Base-by-base conservation (phyloP, 1,140 invertebrate species). In the Drosophila erecta region DNA sequence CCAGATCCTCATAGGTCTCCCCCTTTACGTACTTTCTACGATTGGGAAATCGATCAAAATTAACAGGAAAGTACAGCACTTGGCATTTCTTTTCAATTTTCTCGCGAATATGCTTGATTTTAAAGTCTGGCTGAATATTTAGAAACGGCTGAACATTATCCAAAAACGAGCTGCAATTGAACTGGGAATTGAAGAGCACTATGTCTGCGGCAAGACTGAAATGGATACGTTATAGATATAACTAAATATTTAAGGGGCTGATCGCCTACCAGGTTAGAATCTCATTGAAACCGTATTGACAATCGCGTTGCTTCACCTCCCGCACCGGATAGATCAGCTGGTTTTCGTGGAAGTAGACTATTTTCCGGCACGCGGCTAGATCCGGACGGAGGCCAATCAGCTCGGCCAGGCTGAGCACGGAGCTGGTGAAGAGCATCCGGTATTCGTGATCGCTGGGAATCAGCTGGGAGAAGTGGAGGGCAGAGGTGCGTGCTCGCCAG, bases 271-370 rank as follows among this genome's bases (percentile, higher is more conserved):
- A 94, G 40, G 95, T 94, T 17, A 95, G 89, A 50, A 97, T 95
- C 92, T 96, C 95, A 93, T 96, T 96, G 54, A 96, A 95, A 1
- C 95, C 95, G 93, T 95, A 96, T 85, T 97, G 96, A 74, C 96
- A 96, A 84, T 97, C 96, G 73, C 96, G 92, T 35, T 95, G 93
- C 77, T 96, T 95, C 3, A 94, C 92, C 62, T 95, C 93, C 62
- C 93, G 91, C 10, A 96, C 94, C 2, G 96, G 96, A 93, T 96
- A 97, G 0, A 94, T 92, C 24, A 97, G 90, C 90, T 97, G 96
- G 90, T 97, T 97, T 92, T 97, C 96, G 92, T 97, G 96, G 80
- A 97, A 96, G 85, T 96, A 97, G 2, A 96, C 85, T 37, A 96
- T 93, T 92, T 96, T 97, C 15, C 93, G 93, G 22, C 94, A 84